These are phyloP conservation scores for Spilarctia lutea DNA, from an alignment of 2,888 invertebrate species.

Conservation along the genomic window DNA sequence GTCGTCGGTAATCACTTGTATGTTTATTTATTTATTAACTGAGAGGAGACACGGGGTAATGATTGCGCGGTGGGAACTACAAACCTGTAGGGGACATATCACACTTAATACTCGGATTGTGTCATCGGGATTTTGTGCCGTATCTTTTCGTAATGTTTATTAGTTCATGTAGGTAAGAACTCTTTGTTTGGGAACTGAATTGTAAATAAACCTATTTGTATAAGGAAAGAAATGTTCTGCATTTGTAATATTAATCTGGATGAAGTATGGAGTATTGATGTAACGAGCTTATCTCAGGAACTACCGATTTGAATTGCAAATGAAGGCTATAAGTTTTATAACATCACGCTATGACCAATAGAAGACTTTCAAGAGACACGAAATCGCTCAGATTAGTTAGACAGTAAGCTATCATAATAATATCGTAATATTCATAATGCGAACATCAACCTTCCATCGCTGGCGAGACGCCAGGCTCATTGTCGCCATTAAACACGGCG, in stretches of 20 bases:
- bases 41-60: conserved; percentile 45
- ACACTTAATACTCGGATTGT: conserved; percentile 9
- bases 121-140: neutral
- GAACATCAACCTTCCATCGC: conserved; percentile 25
- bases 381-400: no score
- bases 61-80: conserved; percentile 19
- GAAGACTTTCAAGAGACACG: no score
- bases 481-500: neutral
- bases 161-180: neutral
- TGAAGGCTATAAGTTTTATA: no score
- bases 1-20: conserved; percentile 78
- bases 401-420: neutral
- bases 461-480: conserved; percentile 27
- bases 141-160: conserved; percentile 1
- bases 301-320: no score
- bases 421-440: conserved; percentile 18
- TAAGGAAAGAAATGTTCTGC: no score
- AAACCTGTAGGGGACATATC: conserved; percentile 10
- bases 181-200: no score
- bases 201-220: no score
- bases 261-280: no score
- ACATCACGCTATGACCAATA: no score
- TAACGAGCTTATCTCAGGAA: no score
- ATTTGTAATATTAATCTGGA: no score
- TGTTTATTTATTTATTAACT: conserved; percentile 81